Base-by-base conservation (phyloP, 2,888 invertebrate genomes). In the Gymnocheta viridis region DNA sequence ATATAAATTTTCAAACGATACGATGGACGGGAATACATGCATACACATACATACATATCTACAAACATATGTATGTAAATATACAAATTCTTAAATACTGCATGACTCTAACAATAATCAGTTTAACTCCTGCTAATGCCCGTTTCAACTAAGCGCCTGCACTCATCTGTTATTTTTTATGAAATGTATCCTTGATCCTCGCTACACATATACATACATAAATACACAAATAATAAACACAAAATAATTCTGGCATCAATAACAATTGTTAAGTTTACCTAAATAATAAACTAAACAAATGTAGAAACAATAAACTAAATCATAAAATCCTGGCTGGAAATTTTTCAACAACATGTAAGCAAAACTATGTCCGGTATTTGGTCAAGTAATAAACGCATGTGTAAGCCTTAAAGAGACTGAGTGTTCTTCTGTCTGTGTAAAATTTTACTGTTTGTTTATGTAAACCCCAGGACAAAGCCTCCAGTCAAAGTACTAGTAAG, bases 81-180 rank as follows among this genome's bases (percentile, higher is more conserved):
- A n/a, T n/a, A n/a, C n/a, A n/a, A n/a, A n/a, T n/a, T n/a, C n/a
- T 24, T 17, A 27, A 49, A 73, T 12, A 49, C 32, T 41, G 38
- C 62, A 58, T 49, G 47, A 44, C 24, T 49, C 41, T 77, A 41
- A 70, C 29, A 64, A 72, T 27, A 64, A 19, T 9, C 38, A 60
- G 0, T 56, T 73, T 29, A 66, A 81, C 66, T 47, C 17, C 51
- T 47, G 49, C 47, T 60, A 80, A 76, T 62, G 81, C 81, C 84
- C 47, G 62, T 54, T 67, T 51, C 64, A 62, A 54, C 51, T 60
- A 83, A 83, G 67, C 72, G 84, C 73, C 84, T 84, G 84, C 64
- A 81, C 73, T 78, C 73, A 73, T 62, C 47, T 81, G 73, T 80
- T 66, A 9, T 24, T 58, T 10, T 49, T n/a, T 2, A 6, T 38